phyloP scores from a whole-genome alignment of 2,113 vertebrate species.

The Scophthalmus maximus region DNA sequence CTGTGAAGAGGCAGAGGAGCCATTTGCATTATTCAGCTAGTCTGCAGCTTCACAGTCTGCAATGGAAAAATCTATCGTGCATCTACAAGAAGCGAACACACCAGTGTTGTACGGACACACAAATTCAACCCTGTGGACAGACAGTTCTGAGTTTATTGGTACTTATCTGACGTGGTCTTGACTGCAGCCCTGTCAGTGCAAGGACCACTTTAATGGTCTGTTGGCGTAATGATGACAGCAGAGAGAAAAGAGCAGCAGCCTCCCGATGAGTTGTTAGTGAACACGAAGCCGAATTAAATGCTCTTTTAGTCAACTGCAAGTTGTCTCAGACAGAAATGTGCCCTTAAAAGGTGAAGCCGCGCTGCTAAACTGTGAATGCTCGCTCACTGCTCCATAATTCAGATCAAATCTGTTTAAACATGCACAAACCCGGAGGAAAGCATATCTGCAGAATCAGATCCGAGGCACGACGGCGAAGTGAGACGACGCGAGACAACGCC shows the following conservation, averaged over 20 bases:
- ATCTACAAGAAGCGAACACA: not conserved
- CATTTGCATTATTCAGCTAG: not conserved
- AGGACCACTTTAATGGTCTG: not conserved
- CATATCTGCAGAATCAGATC: not conserved
- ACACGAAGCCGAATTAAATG: slow-evolving; percentile 2
- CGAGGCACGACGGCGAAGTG: not conserved
- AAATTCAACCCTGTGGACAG: not conserved
- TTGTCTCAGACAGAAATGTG: not conserved
- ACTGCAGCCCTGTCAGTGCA: not conserved
- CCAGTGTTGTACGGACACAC: not conserved
- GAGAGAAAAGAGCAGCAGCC: not conserved
- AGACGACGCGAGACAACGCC: not conserved
- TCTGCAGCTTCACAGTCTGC: not conserved
- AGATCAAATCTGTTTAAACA: slow-evolving; percentile 10
- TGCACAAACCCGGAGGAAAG: slow-evolving; percentile 1
- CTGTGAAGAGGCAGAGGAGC: not conserved
- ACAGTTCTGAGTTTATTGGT: not conserved
- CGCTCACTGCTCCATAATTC: slow-evolving; percentile 26
- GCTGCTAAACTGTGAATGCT: not conserved
- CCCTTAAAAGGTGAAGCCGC: not conserved
- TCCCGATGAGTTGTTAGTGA: not conserved
- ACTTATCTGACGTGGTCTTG: too few species aligned
- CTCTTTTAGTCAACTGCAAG: not conserved
- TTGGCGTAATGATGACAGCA: not conserved
- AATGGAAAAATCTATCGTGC: too few species aligned